Base-by-base conservation (phyloP, 2,113 vertebrate species). In the Peucedramus taeniatus region DNA sequence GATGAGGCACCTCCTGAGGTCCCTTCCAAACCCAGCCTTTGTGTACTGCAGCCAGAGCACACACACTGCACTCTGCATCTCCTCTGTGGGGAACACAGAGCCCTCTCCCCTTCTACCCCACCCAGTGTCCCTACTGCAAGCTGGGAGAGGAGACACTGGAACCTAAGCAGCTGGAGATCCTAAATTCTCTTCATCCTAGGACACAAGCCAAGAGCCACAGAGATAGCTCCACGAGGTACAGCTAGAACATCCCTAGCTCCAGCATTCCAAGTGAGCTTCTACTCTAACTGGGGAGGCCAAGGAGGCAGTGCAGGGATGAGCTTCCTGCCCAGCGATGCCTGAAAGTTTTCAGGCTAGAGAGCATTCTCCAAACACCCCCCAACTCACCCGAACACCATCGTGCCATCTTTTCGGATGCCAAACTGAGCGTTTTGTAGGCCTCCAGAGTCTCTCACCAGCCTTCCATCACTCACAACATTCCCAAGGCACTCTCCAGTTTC, bases 361-460 rank as follows among this genome's bases (percentile, higher is more conserved):
- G 21, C 2, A 3, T 1, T 23, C 28, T 31, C 30, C 17, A 16
- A 42, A 45, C 44, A 23, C 2, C 18, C 54, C 61, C 68, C 3
- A 45, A n/a, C 39, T 80, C 99, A 99, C 99, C 99, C 99, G 3
- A 99, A 99, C 86, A 99, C 98, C 83, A 99, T 95, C 21, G 98
- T 99, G 64, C 99, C 99, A 57, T 99, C 98, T 87, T 93, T 98
- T 94, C 98, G 98, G 96, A 99, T 99, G 57, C 99, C 99, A 93
- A 99, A 99, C 97, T 99, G 99, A 37, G 99, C 99, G 5, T 99
- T 99, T 94, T 99, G 99, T 49, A 99, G 27, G 1, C 99, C 99
- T 27, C 94, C 84, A 13, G 99, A 98, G 96, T 98, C 97, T 79
- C 54, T 96, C 89, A 99, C 99, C 97, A 95, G 75, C 78, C 83